Percentiles rank a stretch among this genome's conserved stretches.
Conservation (phyloP, 2,888 invertebrate genomes). For the Perithous albicinctus region DNA sequence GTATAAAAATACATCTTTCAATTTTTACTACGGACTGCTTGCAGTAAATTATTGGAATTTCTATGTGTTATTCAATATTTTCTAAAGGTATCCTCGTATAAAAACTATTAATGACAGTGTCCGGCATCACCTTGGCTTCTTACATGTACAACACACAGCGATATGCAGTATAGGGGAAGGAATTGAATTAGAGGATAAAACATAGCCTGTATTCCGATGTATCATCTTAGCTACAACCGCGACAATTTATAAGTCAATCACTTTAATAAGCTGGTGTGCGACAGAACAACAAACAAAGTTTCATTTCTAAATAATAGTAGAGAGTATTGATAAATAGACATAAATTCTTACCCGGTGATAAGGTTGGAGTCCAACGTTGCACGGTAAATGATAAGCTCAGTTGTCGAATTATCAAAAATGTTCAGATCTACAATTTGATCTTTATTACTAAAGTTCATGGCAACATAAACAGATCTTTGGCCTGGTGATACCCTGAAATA, state of each 20-base stretch:
- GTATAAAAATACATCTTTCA: no score
- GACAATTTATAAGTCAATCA: not conserved
- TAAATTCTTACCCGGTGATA: conserved; percentile 67
- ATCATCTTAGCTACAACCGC: no score
- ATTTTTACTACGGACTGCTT: no score
- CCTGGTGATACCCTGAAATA: conserved; percentile 82
- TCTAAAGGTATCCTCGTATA: no score
- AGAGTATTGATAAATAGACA: not conserved
- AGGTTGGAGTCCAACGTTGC: conserved; percentile 78
- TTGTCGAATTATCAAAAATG: conserved; percentile 85
- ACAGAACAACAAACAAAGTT: not conserved
- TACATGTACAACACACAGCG: no score
- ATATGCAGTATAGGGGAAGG: no score
- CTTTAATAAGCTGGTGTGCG: not conserved
- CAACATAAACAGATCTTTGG: conserved; percentile 83
- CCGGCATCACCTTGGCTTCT: no score
- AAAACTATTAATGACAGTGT: no score
- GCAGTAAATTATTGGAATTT: no score
- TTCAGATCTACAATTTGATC: conserved; percentile 86
- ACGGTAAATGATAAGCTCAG: conserved; percentile 85
- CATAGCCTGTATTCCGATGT: no score
- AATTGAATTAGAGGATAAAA: no score
- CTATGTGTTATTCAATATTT: no score
- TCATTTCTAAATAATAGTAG: not conserved
- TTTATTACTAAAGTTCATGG: conserved; percentile 87